Base-by-base conservation (phyloP, 2,797 vertebrate species). In the Cirrhinus mrigala region DNA sequence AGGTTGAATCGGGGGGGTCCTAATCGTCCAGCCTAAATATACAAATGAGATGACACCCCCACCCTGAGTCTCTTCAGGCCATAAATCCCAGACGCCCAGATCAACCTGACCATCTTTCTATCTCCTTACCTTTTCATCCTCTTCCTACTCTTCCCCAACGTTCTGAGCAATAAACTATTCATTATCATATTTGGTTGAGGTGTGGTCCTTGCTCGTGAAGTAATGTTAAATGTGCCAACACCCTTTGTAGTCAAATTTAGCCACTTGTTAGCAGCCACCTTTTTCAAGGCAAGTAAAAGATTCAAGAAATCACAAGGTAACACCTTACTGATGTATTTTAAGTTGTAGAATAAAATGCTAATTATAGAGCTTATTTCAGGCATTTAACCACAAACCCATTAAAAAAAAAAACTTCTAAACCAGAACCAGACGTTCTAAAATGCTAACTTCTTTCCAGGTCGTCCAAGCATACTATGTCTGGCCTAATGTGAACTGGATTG, bases 231-330 rank as follows among this genome's bases (percentile, higher is more conserved):
- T 60, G 4, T 24, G 12, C 58, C 4, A 11, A 12, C n/a, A 24
- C 11, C n/a, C 24, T 60, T 10, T 24, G n/a, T 24, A 60, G 58
- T 60, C 11, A 60, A 60, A 60, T 24, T 6, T 24, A 60, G n/a
- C 58, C 58, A 60, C 58, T 60, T 60, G 58, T 24, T 60, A 62
- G 58, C 58, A 24, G n/a, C 58, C n/a, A 62, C 58, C n/a, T 62
- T 27, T 62, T 27, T 27, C n/a, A 62, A 62, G 58, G 24, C 27
- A 64, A 64, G 60, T 27, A 16, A 64, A 64, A 29, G 14, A 24
- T 64, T 29, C n/a, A 29, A 64, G 2, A 29, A 27, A 64, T 29
- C 60, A 64, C 62, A 64, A 64, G 27, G 27, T 64, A n/a, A n/a
- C n/a, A n/a, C n/a, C n/a, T 64, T 29, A 3, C 27, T 66, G 62